Evolutionary conservation across 2,888 invertebrate species (phyloP), one percentile per base, ranked within the genome.

Genomic region (Cheilosia urbana): DNA sequence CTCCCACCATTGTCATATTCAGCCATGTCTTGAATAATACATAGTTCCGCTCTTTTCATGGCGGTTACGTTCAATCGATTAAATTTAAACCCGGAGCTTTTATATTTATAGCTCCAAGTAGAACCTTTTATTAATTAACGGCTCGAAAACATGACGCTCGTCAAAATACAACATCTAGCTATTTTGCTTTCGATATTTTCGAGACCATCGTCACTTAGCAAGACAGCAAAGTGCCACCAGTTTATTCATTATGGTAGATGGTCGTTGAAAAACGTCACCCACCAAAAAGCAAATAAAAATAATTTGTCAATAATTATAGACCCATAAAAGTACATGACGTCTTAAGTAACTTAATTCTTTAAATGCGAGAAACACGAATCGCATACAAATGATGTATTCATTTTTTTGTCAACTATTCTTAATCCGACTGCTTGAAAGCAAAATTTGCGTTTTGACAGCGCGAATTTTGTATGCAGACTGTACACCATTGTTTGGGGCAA

Each of bases 11-110:
- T 53, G 72, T n/a, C 62, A 62, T 21, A 42, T 53, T 19, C 55
- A 57, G 55, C 24, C 65, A 76, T 66, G 65, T 30, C 40, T 58
- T 37, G 75, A 76, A 76, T 76, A 51, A 57, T 21, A 58, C 27
- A 58, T 51, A 21, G 58, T 65, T 58, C 58, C 40, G 65, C 40
- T 6, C 66, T 42, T 49, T 51, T 66, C 24, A 51, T 51, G 57
- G 58, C 40, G 49, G 37, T 49, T 66, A 76, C 58, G 65, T 76
- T 40, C 66, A 19, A 49, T 5, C 27, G 47, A 53, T 62, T 53
- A 53, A 62, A 53, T 42, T 49, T 60, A 58, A 37, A 13, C 37
- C 4, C 13, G 13, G 11, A 37, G 13, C 37, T 37, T 37, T 37
- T 37, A 58, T 24, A 34, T 34, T 71, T 47, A 6, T 34, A 34